Percentiles rank a stretch among this genome's conserved stretches.
Conservation (phyloP, 2,113 vertebrate species). For the Carlito syrichta region DNA sequence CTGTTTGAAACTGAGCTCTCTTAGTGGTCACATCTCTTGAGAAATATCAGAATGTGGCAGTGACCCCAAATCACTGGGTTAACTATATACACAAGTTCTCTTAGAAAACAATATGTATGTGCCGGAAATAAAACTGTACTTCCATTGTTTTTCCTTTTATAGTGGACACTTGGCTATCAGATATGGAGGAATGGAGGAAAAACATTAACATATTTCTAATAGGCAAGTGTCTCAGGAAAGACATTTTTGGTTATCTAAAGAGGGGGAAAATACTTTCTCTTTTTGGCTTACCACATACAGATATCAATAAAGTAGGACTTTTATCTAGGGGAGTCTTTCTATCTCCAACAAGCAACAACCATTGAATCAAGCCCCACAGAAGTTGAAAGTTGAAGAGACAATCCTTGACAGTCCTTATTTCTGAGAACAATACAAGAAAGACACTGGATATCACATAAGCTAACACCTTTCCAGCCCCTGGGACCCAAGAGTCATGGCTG, state of each 20-base stretch:
- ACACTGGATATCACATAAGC: too few relatives aligned
- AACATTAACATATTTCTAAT: not conserved
- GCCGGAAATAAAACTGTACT: not conserved
- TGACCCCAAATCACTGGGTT: not conserved
- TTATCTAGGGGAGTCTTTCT: not conserved
- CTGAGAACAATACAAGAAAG: not conserved
- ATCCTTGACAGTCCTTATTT: too few relatives aligned
- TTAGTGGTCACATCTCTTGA: not conserved
- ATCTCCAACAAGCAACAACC: not conserved
- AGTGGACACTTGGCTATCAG: not conserved
- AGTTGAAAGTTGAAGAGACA: not conserved
- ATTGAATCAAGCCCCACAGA: accelerated
- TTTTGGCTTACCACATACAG: not conserved
- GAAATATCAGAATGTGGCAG: not conserved
- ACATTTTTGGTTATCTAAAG: not conserved
- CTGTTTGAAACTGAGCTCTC: conserved; percentile 36
- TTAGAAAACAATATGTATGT: not conserved
- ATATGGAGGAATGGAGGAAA: accelerated
- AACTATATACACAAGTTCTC: not conserved
- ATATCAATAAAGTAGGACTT: not conserved
- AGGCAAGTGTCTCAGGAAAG: not conserved
- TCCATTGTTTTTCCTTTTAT: not conserved
- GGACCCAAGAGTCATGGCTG: not conserved
- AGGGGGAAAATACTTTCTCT: not conserved
- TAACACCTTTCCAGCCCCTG: not conserved